Conservation (phyloP, 2,888 invertebrate genomes). For the Aphrophora alni region DNA sequence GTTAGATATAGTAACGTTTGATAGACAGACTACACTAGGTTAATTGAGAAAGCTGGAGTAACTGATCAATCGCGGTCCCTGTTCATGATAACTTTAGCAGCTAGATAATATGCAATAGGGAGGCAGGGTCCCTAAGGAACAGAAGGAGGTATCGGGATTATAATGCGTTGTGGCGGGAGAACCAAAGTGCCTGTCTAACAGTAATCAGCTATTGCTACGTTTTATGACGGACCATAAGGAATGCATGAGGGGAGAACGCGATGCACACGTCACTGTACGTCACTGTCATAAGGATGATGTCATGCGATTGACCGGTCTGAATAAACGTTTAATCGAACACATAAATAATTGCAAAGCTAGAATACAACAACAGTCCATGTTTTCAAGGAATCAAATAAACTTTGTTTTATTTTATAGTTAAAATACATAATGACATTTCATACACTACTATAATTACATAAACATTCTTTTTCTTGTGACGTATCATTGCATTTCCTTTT, state of each 20-base stretch:
- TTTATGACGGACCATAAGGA: constrained; percentile 35
- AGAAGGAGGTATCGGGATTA: background rate
- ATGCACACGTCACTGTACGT: constrained; percentile 17
- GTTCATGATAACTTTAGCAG: background rate
- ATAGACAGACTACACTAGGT: background rate
- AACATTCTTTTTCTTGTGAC: no score
- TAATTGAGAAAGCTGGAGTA: background rate
- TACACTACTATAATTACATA: no score
- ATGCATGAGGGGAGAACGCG: constrained; percentile 26
- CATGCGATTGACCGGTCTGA: background rate
- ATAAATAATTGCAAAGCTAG: no score
- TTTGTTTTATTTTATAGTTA: no score
- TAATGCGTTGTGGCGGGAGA: constrained; percentile 23
- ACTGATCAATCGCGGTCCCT: background rate
- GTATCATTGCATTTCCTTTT: no score
- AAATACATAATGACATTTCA: no score
- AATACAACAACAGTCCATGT: no score
- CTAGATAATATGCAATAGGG: background rate
- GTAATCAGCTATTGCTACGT: constrained; percentile 31
- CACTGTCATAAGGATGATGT: constrained; percentile 10
- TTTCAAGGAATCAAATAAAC: no score
- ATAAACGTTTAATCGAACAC: background rate
- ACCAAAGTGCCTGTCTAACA: constrained; percentile 3
- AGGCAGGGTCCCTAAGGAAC: constrained; percentile 19
- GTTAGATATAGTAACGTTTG: background rate